These are phyloP conservation scores for Euwallacea fornicatus DNA, from an alignment of 1,140 invertebrate species.

Conservation along the genomic window DNA sequence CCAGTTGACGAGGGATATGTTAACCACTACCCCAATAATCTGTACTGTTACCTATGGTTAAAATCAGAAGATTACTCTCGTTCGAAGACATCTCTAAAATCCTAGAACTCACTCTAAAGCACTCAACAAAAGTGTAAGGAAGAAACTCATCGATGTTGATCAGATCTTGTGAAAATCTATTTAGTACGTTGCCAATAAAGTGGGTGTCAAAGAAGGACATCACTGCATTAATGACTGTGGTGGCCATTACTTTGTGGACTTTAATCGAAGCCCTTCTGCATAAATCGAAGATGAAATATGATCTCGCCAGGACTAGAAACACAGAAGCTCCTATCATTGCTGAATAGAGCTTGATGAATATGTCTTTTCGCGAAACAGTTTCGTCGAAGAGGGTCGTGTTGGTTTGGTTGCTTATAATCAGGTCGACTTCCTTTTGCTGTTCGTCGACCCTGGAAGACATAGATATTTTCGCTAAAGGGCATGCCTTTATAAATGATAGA, in stretches of 20 bases:
- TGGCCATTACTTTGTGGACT: conserved; percentile 43
- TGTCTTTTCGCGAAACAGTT: conserved; percentile 15
- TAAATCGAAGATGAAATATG: conserved; percentile 35
- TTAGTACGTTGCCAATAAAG: conserved; percentile 48
- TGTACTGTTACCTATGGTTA: conserved; percentile 25
- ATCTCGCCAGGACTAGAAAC: conserved; percentile 19
- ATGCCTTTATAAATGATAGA: background rate
- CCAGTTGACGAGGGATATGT: conserved; percentile 36
- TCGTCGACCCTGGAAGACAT: conserved; percentile 38
- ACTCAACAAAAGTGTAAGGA: conserved; percentile 39
- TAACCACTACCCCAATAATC: conserved; percentile 36
- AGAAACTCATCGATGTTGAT: conserved; percentile 44
- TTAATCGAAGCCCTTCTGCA: conserved; percentile 40
- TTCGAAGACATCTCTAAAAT: background rate
- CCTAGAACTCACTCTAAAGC: conserved; percentile 37
- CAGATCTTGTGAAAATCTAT: conserved; percentile 47
- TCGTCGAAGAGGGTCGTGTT: conserved; percentile 22
- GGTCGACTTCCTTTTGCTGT: conserved; percentile 30
- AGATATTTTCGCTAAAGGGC: background rate
- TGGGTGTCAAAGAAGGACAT: conserved; percentile 48
- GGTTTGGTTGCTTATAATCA: conserved; percentile 21
- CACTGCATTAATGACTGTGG: conserved; percentile 41
- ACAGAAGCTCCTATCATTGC: conserved; percentile 22
- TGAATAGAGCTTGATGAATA: conserved; percentile 32
- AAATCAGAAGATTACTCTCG: background rate